Percentiles rank a stretch among this genome's conserved stretches.
Evolutionary conservation across 2,113 vertebrate genomes (phyloP).

Genomic region (Sciurus niger): DNA sequence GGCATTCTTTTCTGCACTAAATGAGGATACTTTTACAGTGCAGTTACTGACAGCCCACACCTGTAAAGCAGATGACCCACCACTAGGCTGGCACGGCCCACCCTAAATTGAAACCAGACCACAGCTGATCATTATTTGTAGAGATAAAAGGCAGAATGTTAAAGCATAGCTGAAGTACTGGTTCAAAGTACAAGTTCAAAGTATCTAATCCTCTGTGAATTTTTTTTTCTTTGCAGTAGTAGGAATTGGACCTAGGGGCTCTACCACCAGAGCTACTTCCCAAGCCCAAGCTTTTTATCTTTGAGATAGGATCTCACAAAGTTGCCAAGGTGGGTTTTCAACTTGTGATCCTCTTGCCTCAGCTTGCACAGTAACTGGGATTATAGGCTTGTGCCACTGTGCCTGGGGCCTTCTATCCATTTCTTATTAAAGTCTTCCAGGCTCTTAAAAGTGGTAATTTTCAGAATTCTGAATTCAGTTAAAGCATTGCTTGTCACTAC

Average conservation of each 20-base stretch:
- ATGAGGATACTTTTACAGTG: neutral
- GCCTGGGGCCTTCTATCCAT: too few species aligned
- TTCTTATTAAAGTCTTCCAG: constrained; percentile 49
- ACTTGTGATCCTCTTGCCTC: too few species aligned
- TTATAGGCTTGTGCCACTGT: too few species aligned
- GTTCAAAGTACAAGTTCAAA: constrained; percentile 10
- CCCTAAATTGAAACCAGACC: too few species aligned
- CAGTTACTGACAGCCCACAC: neutral
- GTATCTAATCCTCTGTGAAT: neutral
- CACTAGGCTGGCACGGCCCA: neutral
- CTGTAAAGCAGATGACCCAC: neutral
- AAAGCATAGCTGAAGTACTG: neutral
- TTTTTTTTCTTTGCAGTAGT: too few species aligned
- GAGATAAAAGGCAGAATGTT: constrained; percentile 7
- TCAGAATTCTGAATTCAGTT: constrained; percentile 1
- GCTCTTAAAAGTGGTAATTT: constrained; percentile 8
- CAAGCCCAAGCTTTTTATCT: too few species aligned
- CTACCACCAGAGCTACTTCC: too few species aligned
- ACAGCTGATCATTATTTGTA: neutral
- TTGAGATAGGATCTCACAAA: too few species aligned
- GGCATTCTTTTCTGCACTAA: constrained; percentile 4
- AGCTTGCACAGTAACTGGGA: too few species aligned
- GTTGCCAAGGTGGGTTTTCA: too few species aligned
- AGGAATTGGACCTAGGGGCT: too few species aligned
- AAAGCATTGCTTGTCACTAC: neutral